Conservation (phyloP, 2,113 vertebrate genomes). For the Stegostoma tigrinum region DNA sequence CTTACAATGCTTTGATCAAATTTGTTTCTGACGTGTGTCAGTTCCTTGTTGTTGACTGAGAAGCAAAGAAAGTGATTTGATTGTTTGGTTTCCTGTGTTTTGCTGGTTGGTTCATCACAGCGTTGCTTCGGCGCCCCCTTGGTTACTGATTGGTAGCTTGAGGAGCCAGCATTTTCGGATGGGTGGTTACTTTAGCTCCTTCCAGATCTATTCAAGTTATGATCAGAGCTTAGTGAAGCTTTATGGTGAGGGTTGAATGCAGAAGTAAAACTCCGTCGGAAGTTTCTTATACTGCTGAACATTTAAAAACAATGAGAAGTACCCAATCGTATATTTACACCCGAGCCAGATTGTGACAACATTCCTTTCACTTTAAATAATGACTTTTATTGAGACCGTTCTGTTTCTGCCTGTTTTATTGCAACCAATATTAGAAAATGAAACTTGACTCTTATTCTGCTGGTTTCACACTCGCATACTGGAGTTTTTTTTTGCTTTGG, state of each 20-base stretch:
- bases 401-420: background rate
- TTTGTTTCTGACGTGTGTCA: background rate
- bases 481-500: background rate
- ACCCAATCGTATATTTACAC: too few species aligned
- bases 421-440: background rate
- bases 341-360: background rate
- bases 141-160: background rate
- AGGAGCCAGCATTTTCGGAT: background rate
- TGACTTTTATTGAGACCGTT: background rate
- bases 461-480: background rate
- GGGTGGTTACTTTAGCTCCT: background rate
- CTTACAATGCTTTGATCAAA: background rate
- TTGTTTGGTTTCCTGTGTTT: background rate
- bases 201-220: background rate
- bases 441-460: background rate
- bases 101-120: background rate
- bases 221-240: background rate
- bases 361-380: background rate
- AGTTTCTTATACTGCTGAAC: background rate
- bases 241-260: background rate
- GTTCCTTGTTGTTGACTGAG: background rate
- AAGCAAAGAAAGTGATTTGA: background rate
- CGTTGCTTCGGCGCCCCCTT: background rate
- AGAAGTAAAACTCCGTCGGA: background rate
- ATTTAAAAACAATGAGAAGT: background rate